These are phyloP conservation scores for Anolis apletophallus DNA, from an alignment of 2,797 vertebrate genomes.

Conservation along the genomic window DNA sequence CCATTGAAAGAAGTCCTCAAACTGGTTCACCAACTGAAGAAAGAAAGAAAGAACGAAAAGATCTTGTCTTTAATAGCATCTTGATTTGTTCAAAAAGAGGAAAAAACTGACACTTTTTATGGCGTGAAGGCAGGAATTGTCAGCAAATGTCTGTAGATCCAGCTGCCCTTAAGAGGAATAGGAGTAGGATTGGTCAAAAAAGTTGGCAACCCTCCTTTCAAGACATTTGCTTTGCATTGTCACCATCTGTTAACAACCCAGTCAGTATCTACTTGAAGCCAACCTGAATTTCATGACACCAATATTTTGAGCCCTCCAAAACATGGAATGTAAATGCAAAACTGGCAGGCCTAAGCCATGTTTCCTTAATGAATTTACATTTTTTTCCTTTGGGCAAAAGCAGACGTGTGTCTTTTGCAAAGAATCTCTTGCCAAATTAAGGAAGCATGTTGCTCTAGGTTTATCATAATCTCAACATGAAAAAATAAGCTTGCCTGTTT, in stretches of 20 bases:
- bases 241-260: constrained; percentile 12
- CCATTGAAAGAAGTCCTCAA: too few relatives aligned
- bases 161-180: not conserved
- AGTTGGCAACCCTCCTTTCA: not conserved
- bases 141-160: not conserved
- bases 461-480: constrained; percentile 24
- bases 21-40: not conserved
- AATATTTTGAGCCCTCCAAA: constrained; percentile 50
- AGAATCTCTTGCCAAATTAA: constrained; percentile 49
- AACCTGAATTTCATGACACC: constrained; percentile 24
- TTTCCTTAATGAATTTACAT: constrained; percentile 52
- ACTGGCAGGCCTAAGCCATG: constrained; percentile 16
- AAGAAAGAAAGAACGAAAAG: too few relatives aligned
- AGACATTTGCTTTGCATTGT: constrained; percentile 7
- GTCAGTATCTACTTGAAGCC: not conserved
- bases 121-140: not conserved
- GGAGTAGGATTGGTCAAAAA: constrained; percentile 10
- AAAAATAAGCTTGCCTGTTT: constrained; percentile 46
- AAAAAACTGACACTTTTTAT: not conserved
- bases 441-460: constrained; percentile 21
- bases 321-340: constrained; percentile 36
- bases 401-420: constrained; percentile 37
- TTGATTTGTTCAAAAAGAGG: not conserved
- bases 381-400: constrained; percentile 29
- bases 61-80: not conserved